Evolutionary conservation across 30 jellyfish, hydroid and myxozoan genomes (phyloP).

Genomic region (Cassiopea xamachana): DNA sequence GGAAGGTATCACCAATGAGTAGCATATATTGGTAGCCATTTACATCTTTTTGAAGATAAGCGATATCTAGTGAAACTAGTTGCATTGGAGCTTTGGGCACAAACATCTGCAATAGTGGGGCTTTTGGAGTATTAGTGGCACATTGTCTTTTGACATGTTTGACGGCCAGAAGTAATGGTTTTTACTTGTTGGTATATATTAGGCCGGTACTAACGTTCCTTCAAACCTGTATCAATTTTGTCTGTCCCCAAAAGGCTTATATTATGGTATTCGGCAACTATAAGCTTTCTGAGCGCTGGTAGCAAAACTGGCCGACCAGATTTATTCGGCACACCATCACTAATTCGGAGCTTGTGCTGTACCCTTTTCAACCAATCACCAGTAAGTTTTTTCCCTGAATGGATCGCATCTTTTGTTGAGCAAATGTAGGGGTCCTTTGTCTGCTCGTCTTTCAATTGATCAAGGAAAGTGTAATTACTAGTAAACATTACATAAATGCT

Average conservation of each 20-base stretch:
- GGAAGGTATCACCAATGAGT: constrained; percentile 10
- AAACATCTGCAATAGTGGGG: constrained; percentile 49
- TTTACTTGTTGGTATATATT: constrained; percentile 39
- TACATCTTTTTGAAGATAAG: constrained; percentile 28
- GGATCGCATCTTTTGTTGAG: background rate
- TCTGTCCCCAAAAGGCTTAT: constrained; percentile 24
- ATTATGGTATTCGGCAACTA: constrained; percentile 17
- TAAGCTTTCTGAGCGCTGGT: constrained; percentile 22
- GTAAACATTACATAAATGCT: background rate
- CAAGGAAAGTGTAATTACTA: constrained; percentile 5
- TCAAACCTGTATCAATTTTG: background rate
- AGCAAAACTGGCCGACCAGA: constrained; percentile 61
- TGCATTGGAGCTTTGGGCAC: constrained; percentile 73
- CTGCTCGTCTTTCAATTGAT: constrained; percentile 29
- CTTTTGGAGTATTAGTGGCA: constrained; percentile 49
- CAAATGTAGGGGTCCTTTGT: constrained; percentile 22
- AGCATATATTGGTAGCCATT: constrained; percentile 34
- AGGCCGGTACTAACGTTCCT: constrained; percentile 48
- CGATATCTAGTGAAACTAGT: constrained; percentile 29
- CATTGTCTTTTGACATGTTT: constrained; percentile 55
- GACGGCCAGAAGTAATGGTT: background rate
- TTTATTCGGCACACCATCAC: constrained; percentile 27
- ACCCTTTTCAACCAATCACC: background rate
- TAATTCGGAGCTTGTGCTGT: background rate
- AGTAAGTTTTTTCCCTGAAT: background rate